Evolutionary conservation across 2,797 vertebrate species (phyloP), one percentile per base, ranked within the genome.

Genomic region (Pipistrellus kuhlii): DNA sequence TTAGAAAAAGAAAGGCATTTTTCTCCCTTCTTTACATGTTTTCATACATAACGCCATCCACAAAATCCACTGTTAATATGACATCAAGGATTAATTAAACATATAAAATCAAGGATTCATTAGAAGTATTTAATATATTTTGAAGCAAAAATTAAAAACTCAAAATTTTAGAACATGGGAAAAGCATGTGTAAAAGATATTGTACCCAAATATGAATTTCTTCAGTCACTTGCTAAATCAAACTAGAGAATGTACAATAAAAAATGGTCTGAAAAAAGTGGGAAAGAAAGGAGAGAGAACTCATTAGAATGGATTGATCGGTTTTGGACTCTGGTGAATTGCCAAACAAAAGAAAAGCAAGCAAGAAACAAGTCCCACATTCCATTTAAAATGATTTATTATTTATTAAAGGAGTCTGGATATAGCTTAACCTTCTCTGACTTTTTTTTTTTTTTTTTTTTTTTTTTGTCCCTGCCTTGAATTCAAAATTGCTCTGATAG

Each of bases 91-190:
- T 44, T 90, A 93, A 95, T 95, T 90, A 96, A 94, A 76, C 30
- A 81, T 66, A 73, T 82, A 95, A 95, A 95, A 95, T 51, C n/a
- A 90, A 95, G 81, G 93, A 87, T 57, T 83, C 68, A 51, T 96
- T 96, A 93, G 53, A 81, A 83, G 64, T 32, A 32, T 35, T 66
- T 18, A 68, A 35, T 20, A 32, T 32, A 68, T 32, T 35, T 68
- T 68, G n/a, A 68, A 68, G n/a, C n/a, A 32, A 66, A 66, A 68
- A 35, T 68, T 68, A 18, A 68, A 68, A 68, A 32, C n/a, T 68
- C 17, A 68, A 68, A 68, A 68, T 17, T 68, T 68, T 68, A 35
- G 64, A 68, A 20, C 64, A 68, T 32, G 30, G 64, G 8, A 32
- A 32, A 32, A 66, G 14, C 64, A 66, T 68, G 17, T 32, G 64